A percentile compares a stretch with the other conserved stretches of the same genome.
Evolutionary conservation across 2,113 vertebrate species (phyloP).

Genomic region (Platycercus adscitus): DNA sequence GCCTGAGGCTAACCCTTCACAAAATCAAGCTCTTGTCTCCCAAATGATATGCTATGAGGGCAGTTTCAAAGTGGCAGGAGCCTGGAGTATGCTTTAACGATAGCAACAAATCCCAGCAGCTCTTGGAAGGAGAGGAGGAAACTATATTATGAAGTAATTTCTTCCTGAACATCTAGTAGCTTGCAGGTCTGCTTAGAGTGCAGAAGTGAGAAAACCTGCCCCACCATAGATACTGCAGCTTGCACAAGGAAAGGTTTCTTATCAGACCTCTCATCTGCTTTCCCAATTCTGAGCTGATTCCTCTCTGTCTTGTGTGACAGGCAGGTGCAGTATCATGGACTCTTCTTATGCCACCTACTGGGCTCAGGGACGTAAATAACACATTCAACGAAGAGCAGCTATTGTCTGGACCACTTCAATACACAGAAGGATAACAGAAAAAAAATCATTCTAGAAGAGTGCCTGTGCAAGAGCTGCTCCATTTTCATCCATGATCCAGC

Average conservation of each 20-base stretch:
- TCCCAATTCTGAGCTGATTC: background rate
- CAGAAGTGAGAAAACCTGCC: background rate
- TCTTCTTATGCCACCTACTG: background rate
- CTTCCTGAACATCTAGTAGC: background rate
- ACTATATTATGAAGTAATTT: background rate
- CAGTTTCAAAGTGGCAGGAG: background rate
- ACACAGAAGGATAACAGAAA: background rate
- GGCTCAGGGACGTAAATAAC: background rate
- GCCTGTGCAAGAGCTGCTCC: background rate
- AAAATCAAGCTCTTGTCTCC: background rate
- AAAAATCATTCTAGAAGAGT: background rate
- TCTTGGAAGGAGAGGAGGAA: background rate
- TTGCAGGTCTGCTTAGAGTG: background rate
- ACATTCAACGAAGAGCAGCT: background rate
- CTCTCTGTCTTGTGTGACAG: background rate
- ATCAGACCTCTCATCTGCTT: background rate
- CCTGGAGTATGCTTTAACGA: background rate
- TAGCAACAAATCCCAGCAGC: background rate
- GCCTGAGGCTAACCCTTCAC: background rate
- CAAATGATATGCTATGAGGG: background rate
- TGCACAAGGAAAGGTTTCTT: background rate
- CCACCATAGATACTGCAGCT: background rate
- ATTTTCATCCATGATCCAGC: background rate
- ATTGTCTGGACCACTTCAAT: background rate
- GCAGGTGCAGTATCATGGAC: fast-evolving